Base-by-base conservation (phyloP, 2,797 vertebrate species). In the Thripadectes ignobilis region DNA sequence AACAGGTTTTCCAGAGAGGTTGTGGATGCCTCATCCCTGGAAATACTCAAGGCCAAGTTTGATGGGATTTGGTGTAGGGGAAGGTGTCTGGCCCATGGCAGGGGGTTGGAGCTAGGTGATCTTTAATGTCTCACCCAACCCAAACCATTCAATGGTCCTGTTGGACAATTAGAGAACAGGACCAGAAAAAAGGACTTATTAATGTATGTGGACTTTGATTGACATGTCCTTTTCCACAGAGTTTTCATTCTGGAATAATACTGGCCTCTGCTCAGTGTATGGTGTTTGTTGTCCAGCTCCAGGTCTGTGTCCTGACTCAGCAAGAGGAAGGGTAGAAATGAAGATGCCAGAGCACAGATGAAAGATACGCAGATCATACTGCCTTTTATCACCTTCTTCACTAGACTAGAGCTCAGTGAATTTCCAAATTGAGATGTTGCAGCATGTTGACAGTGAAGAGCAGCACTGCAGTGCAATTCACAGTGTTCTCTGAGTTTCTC, bases 391-490 rank as follows among this genome's bases (percentile, higher is more conserved):
- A 76, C 74, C 55, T 92, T 76, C 77, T 45, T 89, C 55, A 16
- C 74, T 89, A 30, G 82, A 73, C 18, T 43, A 59, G 67, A 89
- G 63, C 74, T 92, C 81, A 71, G 91, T 87, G 75, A 91, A 91
- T 96, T 95, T 93, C 84, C 91, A 94, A 85, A 93, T 82, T 82
- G 89, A 94, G 91, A 79, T 67, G 72, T 89, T 96, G 92, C 87
- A 14, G 41, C 52, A 52, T 59, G 59, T 76, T 91, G 92, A 92
- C 94, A 91, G 75, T 62, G 72, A 73, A 91, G 74, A 96, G 74
- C 84, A 91, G 77, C 77, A 85, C 86, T 85, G 94, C 94, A 77
- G 71, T 80, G 84, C 84, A 89, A 63, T 91, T 93, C 63, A 63
- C 63, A 59, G 61, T 45, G 59, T 77, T 94, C 62, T 66, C 81